Evolutionary conservation across 2,888 invertebrate species (phyloP), one percentile per base, ranked within the genome.

Genomic region (Himalopsyche tibetana): DNA sequence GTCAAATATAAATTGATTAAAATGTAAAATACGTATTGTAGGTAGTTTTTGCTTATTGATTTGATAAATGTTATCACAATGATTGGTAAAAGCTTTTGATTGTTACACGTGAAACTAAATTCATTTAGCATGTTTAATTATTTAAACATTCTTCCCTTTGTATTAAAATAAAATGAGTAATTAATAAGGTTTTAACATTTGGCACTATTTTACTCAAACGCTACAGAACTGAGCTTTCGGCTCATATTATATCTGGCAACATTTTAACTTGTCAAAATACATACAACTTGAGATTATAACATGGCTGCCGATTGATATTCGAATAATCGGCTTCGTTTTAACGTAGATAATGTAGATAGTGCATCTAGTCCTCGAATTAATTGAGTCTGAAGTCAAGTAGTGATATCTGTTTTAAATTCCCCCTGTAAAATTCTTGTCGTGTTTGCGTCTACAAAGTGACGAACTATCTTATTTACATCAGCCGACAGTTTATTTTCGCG

Each of bases 271-370:
- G 85, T 85, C 85, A 85, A 85, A 85, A 85, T 84, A 45, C 40
- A 84, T 69, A 55, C 82, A 55, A 82, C 79, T 74, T 74, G 80
- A 82, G 80, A 80, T 82, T 69, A 42, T 85, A 85, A 85, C 85
- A 85, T 85, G 85, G 85, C 85, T 69, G 85, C 85, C 81, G 42
- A 81, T 85, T 82, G 79, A 82, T 82, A 55, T 74, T 82, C 82
- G 55, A 74, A 85, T 63, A 55, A 55, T 82, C 82, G 79, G 79
- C 79, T 85, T 79, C 74, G 28, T 82, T 82, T 80, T 84, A 86
- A 82, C 80, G 55, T 84, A 81, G 81, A 86, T 84, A 84, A 86
- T 85, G 84, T 86, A 82, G 82, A 86, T 82, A 82, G 56, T 55
- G 82, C 82, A 69, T 42, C 45, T 36, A 82, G 85, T 85, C 82